Conservation (phyloP, 2,888 invertebrate genomes). For the Pandemis corylana region DNA sequence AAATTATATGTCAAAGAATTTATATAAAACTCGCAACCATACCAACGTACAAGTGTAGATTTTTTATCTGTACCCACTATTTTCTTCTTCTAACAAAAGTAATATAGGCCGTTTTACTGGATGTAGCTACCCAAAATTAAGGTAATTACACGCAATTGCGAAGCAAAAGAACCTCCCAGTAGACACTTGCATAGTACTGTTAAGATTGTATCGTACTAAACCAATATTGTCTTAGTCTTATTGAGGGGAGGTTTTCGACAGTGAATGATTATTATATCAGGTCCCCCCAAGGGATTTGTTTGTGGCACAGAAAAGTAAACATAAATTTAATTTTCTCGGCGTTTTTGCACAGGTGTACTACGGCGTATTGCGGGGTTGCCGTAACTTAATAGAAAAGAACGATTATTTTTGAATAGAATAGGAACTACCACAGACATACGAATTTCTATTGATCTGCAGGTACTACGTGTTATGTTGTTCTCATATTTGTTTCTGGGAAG, state of each 20-base stretch:
- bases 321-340: slow-evolving; percentile 15
- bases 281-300: slow-evolving; percentile 2
- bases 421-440: too few relatives aligned
- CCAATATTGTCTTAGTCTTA: slow-evolving; percentile 16
- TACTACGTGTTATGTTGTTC: too few relatives aligned
- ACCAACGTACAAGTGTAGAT: too few relatives aligned
- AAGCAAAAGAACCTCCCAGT: background rate
- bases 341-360: background rate
- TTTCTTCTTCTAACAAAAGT: too few relatives aligned
- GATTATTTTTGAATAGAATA: too few relatives aligned
- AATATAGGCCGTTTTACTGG: too few relatives aligned
- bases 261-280: slow-evolving; percentile 20
- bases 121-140: background rate
- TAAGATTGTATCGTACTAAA: slow-evolving; percentile 1
- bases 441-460: too few relatives aligned
- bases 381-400: background rate
- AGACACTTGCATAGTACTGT: background rate
- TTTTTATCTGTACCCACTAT: too few relatives aligned
- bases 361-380: background rate
- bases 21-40: too few relatives aligned
- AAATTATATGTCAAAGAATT: too few relatives aligned
- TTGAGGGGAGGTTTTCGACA: slow-evolving; percentile 20
- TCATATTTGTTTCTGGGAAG: too few relatives aligned
- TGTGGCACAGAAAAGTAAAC: slow-evolving; percentile 12
- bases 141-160: background rate